Percentiles rank a stretch among this genome's conserved stretches.
phyloP scores from a whole-genome alignment of 2,888 invertebrate genomes.

The Idaea biselata region DNA sequence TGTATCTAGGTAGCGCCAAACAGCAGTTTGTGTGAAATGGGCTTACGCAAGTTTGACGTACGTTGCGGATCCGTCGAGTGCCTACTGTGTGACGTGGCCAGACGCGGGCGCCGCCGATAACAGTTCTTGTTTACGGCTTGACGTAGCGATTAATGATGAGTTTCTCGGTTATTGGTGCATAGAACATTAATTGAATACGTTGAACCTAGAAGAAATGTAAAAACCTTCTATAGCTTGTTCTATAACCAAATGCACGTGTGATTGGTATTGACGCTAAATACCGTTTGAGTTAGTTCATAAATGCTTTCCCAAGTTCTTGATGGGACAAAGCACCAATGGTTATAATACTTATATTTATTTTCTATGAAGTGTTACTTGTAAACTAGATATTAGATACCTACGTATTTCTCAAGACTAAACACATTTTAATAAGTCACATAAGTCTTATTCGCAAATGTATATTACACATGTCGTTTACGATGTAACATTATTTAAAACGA shows the following conservation, averaged over 20 bases:
- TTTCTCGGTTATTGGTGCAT: conserved; percentile 42
- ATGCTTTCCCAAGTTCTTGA: no score
- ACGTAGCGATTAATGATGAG: conserved; percentile 54
- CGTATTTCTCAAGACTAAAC: not conserved
- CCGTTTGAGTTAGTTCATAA: no score
- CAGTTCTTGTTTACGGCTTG: conserved; percentile 59
- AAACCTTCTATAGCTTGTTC: not conserved
- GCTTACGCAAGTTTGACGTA: conserved; percentile 51
- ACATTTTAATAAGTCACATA: no score
- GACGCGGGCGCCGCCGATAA: conserved; percentile 50
- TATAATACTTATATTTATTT: no score
- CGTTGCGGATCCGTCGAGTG: conserved; percentile 27
- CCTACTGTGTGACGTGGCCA: conserved; percentile 44
- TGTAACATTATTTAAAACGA: conserved; percentile 4
- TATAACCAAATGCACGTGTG: not conserved
- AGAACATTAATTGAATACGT: conserved; percentile 27
- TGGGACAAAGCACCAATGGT: no score
- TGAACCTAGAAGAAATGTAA: not conserved
- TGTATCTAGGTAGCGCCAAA: conserved; percentile 35
- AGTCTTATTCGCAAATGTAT: no score
- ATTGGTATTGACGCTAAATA: no score
- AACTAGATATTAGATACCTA: no score
- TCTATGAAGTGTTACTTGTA: no score
- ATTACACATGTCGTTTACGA: not conserved
- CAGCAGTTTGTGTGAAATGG: conserved; percentile 38